Evolutionary conservation across 1,140 invertebrate genomes (phyloP), one percentile per base, ranked within the genome.

Genomic region (Monochamus saltuarius): DNA sequence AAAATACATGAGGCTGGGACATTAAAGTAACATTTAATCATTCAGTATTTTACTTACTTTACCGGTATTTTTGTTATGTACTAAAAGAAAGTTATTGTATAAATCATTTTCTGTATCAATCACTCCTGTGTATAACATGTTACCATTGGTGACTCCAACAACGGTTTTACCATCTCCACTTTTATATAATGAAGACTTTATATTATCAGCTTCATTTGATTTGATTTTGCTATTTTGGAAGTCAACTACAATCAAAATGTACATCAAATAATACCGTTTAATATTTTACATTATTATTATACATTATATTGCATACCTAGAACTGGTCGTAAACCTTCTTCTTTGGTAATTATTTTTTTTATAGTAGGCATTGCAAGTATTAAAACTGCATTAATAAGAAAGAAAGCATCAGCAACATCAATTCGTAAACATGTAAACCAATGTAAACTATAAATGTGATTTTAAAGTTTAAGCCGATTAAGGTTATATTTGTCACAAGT

Each of bases 191-290:
- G 35, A 47, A 2, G 61, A 62, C 40, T 66, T 36, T 13, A 74
- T 47, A 14, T 56, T 62, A 0, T 38, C 29, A 59, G 67, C 61
- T 47, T 64, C 46, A 1, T 47, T 61, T 47, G 56, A 45, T 43
- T 62, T 16, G 43, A 70, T 42, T 51, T 64, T 62, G 3, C 64
- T 61, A 66, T 73, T 74, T 67, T 71, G 62, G 37, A 74, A 70
- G 16, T 70, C 57, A 45, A 71, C 68, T 70, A 35, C 37, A 64
- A 62, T 6, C 17, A 38, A 58, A 4, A 38, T 13, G 11, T 19
- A 47, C 19, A 10, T 2, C n/a, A 42, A 9, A 42, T 37, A 39
- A 47, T 13, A 40, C 7, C 16, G 40, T 8, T 1, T 40, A 50
- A 34, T 43, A 56, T 56, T n/a, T 13, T 9, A 56, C 11, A 29